A percentile compares a stretch with the other conserved stretches of the same genome.
phyloP scores from a whole-genome alignment of 2,797 vertebrate species.

The Gouania willdenowi region DNA sequence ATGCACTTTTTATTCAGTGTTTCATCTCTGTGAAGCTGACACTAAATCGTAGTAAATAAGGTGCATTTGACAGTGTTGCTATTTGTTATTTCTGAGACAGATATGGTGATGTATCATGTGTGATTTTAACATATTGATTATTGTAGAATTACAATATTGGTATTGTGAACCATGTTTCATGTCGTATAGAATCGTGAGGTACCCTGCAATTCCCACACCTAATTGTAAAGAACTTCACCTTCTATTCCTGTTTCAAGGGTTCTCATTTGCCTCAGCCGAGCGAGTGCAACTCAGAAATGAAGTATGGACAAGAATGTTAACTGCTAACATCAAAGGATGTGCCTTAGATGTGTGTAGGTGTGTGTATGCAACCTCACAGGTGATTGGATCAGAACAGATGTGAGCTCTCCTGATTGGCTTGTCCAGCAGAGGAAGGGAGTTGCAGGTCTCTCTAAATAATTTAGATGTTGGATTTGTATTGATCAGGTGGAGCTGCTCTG shows the following conservation, averaged over 20 bases:
- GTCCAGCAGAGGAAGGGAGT: conserved; percentile 44
- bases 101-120: no score
- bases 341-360: conserved; percentile 40
- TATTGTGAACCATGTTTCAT: no score
- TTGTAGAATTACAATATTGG: no score
- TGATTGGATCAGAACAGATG: conserved; percentile 66
- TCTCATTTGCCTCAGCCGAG: conserved; percentile 43
- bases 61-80: no score
- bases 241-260: conserved; percentile 36
- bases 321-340: conserved; percentile 73
- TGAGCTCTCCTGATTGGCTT: conserved; percentile 61
- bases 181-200: no score
- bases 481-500: conserved; percentile 55
- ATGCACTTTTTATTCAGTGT: no score
- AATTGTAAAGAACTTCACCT: no score
- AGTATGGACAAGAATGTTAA: conserved; percentile 76
- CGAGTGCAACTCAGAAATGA: conserved; percentile 56
- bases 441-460: conserved; percentile 73
- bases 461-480: conserved; percentile 74
- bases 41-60: no score
- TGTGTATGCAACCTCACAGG: conserved; percentile 52
- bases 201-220: no score
- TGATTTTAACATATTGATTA: no score
- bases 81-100: no score
- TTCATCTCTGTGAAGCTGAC: no score